Evolutionary conservation across 2,888 invertebrate species (phyloP), one percentile per base, ranked within the genome.

Genomic region (Criorhina ranunculi): DNA sequence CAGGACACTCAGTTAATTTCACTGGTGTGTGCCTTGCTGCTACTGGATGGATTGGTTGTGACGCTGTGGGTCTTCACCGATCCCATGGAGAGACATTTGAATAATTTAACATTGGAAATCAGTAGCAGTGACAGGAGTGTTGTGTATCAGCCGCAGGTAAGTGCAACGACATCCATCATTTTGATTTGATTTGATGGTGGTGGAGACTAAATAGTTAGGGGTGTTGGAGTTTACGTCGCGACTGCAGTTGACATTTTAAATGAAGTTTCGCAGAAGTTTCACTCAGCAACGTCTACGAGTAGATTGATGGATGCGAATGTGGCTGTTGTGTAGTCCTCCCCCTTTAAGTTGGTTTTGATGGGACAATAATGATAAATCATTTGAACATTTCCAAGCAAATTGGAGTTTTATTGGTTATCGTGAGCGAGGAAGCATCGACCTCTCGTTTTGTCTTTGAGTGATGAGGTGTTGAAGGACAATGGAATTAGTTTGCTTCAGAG

Each of bases 1-100:
- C 96, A 97, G 92, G 98, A 98, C 92, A 96, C 96, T 46, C 97
- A 97, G 87, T 93, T 98, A 44, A 96, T 98, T 89, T 95, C 95
- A 53, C 93, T 98, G 72, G 96, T 98, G 72, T 96, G 96, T 88
- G 95, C 95, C 5, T 93, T 98, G 55, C 93, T 98, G 66, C 93
- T 96, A 64, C 95, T 98, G 87, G 98, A 98, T 90, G 96, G 95
- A 0, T 93, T 96, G 73, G 95, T 98, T 64, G 95, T 97, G 29
- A 95, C 96, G 0, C 93, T 97, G 29, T 98, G 98, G 98, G 95
- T 96, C 9, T 94, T 93, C 57, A 93, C 97, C 78, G 98, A 98
- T 92, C 98, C 98, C 3, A 96, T 98, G 95, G 95, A 96, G 90
- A 93, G 96, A 33, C 95, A 96, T 89, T 93, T 97, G 72, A 95